Conservation (phyloP, 2,888 invertebrate genomes). For the Theodoxus fluviatilis region DNA sequence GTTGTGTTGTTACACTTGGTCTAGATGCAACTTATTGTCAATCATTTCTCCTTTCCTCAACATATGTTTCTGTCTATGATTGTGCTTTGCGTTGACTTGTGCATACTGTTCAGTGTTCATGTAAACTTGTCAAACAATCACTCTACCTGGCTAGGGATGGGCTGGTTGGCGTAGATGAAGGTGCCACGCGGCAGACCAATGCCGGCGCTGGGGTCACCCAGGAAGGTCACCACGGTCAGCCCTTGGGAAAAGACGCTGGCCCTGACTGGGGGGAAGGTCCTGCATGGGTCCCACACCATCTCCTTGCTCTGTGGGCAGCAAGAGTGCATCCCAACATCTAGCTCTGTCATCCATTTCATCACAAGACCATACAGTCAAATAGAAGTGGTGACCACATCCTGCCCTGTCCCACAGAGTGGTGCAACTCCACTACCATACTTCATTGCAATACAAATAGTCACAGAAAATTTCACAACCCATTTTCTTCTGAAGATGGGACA, state of each 20-base stretch:
- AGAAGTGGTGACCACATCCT: background rate
- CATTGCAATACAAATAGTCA: no score
- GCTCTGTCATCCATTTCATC: no score
- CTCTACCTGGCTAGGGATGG: constrained; percentile 62
- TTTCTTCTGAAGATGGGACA: no score
- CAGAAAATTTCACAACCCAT: no score
- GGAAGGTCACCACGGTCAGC: constrained; percentile 60
- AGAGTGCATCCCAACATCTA: no score
- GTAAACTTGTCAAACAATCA: no score
- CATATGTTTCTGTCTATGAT: background rate
- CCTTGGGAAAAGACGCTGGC: constrained; percentile 61
- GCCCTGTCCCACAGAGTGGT: no score
- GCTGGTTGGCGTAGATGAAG: constrained; percentile 62
- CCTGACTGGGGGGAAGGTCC: constrained; percentile 62
- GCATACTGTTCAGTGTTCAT: no score
- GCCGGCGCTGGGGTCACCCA: constrained; percentile 63
- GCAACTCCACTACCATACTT: no score
- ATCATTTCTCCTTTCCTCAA: background rate
- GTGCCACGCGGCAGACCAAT: constrained; percentile 64
- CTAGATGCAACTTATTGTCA: background rate
- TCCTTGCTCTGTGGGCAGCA: constrained; percentile 51
- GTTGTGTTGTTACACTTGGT: no score
- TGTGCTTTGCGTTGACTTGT: background rate
- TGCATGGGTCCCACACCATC: constrained; percentile 59
- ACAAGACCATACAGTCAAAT: no score